Percentiles rank a stretch among this genome's conserved stretches.
phyloP scores from a whole-genome alignment of 2,113 vertebrate genomes.

The Rhegmatorhina hoffmannsi region DNA sequence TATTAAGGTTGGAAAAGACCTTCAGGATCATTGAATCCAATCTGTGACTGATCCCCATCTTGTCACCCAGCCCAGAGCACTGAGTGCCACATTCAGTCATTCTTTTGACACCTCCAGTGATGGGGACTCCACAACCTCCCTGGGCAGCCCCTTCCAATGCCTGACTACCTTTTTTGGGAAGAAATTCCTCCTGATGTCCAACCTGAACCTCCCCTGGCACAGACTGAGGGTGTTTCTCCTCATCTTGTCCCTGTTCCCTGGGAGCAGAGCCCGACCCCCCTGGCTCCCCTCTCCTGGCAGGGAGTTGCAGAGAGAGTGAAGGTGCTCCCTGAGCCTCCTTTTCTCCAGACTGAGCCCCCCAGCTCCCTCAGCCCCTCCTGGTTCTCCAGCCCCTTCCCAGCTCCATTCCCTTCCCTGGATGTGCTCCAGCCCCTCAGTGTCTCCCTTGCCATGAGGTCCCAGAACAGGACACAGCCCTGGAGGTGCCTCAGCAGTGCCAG shows the following conservation, averaged over 20 bases:
- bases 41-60: neutral
- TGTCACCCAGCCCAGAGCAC: neutral
- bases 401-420: too few relatives aligned
- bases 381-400: too few relatives aligned
- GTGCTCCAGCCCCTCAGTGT: neutral
- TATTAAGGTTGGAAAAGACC: accelerated
- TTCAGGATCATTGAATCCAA: accelerated
- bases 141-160: neutral
- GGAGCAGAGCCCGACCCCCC: neutral
- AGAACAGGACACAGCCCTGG: neutral
- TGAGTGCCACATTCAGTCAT: neutral
- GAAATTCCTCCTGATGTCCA: neutral
- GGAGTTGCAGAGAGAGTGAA: neutral
- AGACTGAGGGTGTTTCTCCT: neutral
- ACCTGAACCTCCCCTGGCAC: neutral
- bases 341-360: neutral
- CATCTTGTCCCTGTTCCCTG: neutral
- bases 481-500: neutral
- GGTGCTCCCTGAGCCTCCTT: neutral
- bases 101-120: neutral
- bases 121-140: neutral
- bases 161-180: neutral
- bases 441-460: neutral
- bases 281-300: neutral
- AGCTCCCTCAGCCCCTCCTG: neutral